These are phyloP conservation scores for Tetramorium alpestre DNA, from an alignment of 1,140 invertebrate genomes.

Conservation along the genomic window DNA sequence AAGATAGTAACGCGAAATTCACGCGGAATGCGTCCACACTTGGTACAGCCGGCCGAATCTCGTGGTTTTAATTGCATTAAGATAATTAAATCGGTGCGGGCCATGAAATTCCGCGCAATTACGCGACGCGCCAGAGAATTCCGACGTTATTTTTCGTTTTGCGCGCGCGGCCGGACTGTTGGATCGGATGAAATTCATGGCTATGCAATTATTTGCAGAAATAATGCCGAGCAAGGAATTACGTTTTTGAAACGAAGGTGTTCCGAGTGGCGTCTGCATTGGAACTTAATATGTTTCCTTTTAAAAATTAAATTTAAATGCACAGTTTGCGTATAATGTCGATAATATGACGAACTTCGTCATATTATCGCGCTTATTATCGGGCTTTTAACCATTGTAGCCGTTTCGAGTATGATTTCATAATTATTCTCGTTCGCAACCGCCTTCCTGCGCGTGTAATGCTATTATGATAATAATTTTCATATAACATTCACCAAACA, in stretches of 20 bases:
- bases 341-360: not conserved
- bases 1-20: constrained; percentile 69
- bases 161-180: not conserved
- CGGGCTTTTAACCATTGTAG: not conserved
- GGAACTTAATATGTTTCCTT: not conserved
- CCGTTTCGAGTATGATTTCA: not conserved
- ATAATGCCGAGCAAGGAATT: constrained; percentile 24
- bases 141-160: not conserved
- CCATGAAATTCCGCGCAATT: constrained; percentile 71
- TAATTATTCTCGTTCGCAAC: not conserved
- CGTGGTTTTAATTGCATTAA: constrained; percentile 71
- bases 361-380: not conserved
- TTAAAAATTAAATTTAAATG: not conserved
- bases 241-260: constrained; percentile 9
- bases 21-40: constrained; percentile 45
- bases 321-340: not conserved
- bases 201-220: constrained; percentile 16
- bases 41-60: constrained; percentile 36
- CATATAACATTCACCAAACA: not conserved
- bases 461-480: not conserved
- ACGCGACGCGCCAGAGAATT: constrained; percentile 53
- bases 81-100: constrained; percentile 75
- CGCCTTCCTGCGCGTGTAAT: not conserved
- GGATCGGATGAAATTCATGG: constrained; percentile 28
- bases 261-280: not conserved